Base-by-base conservation (phyloP, 2,797 vertebrate species). In the Xerus rutilus region DNA sequence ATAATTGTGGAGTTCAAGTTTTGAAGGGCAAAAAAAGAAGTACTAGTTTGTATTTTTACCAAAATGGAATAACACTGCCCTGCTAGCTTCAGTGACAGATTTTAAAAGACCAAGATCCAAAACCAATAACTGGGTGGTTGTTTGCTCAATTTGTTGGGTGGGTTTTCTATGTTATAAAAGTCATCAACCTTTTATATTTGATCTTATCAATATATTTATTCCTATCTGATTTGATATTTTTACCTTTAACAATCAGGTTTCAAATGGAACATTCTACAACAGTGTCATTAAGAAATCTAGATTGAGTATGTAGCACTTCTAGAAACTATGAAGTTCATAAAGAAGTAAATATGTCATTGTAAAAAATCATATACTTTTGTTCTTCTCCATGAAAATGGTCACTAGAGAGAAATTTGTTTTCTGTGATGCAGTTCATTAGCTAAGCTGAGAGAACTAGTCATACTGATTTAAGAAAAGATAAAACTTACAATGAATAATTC, bases 191-290 rank as follows among this genome's bases (percentile, higher is more conserved):
- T 87, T 52, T 74, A 14, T 79, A 39, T 72, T 76, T 86, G 5
- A 84, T 86, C 25, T 70, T 82, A 30, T 79, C 17, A 65, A 70
- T 69, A 62, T 1, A 62, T 79, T 70, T 13, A 43, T 83, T 88
- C 85, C 62, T 73, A 87, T 72, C 11, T 83, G 23, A 59, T 62
- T 78, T 39, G 47, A 70, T 64, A 25, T n/a, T 94, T 94, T 94
- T 93, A 87, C 23, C 39, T 97, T 78, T 67, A 72, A 90, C 11
- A 95, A 90, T 77, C 6, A 90, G 54, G 2, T 49, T 91, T 92
- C 67, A 73, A 79, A 69, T 4, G 21, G 45, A 90, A 93, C 17
- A 92, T 47, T 87, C 30, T 20, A 95, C 4, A 91, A 77, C 21
- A 81, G 15, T 5, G 88, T 67, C 59, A 89, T 23, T 25, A 77